Evolutionary conservation across 2,113 vertebrate genomes (phyloP), one percentile per base, ranked within the genome.

Genomic region (Calidris pugnax): DNA sequence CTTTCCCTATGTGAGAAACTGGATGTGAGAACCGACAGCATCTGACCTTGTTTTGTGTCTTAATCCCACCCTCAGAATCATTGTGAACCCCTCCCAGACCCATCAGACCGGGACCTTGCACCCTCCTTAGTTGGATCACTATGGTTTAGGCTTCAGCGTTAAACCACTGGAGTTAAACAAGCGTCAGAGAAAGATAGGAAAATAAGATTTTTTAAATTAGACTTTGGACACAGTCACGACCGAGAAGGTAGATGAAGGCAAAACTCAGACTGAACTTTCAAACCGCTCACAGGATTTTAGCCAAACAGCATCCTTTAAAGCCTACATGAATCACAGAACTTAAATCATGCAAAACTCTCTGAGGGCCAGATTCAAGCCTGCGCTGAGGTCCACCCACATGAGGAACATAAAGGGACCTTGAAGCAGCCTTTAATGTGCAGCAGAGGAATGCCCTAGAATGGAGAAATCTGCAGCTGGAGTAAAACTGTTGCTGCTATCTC

Each of bases 401-500:
- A 82, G 81, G 62, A 95, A 90, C 81, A 85, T 89, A 94, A 95
- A 96, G 80, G 51, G 93, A 87, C 89, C 80, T 87, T 87, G 73
- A 89, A 91, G 62, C 35, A 87, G 95, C 69, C 41, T 92, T 89
- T 92, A 95, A 89, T 75, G 73, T 72, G 60, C 60, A 55, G 73
- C 84, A 92, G 71, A 89, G 91, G 73, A 74, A 72, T 95, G 69
- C 55, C 35, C 43, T 53, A 64, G 91, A 73, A 85, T 95, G 73
- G 84, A 82, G 67, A 96, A 95, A 89, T 75, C 84, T 78, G 60
- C 73, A 75, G 64, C 77, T 91, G 77, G 77, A 39, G 72, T 85
- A 92, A 97, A 92, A 95, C 73, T 89, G 89, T 72, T 87, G 87
- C 77, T 84, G 60, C 74, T 92, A 82, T 91, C 80, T 96, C 82